Base-by-base conservation (phyloP, 1,140 invertebrate genomes). In the Pantala flavescens region DNA sequence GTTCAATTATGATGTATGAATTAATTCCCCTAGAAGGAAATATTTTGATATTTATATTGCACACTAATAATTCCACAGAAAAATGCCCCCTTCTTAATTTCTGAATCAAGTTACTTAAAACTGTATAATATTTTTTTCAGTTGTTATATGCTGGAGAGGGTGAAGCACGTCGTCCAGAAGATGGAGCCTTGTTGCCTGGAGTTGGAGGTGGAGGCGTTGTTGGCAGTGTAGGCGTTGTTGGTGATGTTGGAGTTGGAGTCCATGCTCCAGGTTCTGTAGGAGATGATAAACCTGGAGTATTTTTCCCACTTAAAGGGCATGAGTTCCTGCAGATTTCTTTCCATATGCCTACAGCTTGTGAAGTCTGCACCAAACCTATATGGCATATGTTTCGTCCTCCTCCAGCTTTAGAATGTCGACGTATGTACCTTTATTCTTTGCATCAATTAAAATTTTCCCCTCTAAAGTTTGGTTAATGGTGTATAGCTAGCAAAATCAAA, bases 301-400 rank as follows among this genome's bases (percentile, higher is more conserved):
- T 21, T 19, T 88, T 95, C 73, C 86, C 89, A 76, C 89, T 97
- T 81, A 98, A 98, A 85, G 95, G 96, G 1, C 97, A 99, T 84
- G 96, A 98, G 83, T 95, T 99, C 80, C 87, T 98, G 75, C 91
- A 93, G 78, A 96, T 99, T 78, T 95, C 93, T 77, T 99, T 94
- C 85, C 96, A 98, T 84, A 98, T 98, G 90, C 97, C 97, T 43
- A 98, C 97, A 1, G 93, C 93, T 76, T 99, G 97, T 85, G 97
- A 99, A 85, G 92, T 95, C 73, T 99, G 97, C 88, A 90, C 95
- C 43, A 97, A 96, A 82, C 95, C 96, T 78, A 86, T 98, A 73
- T 98, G 96, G 94, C 92, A 98, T 82, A 94, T 98, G 89, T 93
- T 99, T 82, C 90, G 95, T 81, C 97, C 97, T 75, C 97, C 97